phyloP scores from a whole-genome alignment of 2,113 vertebrate genomes.

The Chionomys nivalis region DNA sequence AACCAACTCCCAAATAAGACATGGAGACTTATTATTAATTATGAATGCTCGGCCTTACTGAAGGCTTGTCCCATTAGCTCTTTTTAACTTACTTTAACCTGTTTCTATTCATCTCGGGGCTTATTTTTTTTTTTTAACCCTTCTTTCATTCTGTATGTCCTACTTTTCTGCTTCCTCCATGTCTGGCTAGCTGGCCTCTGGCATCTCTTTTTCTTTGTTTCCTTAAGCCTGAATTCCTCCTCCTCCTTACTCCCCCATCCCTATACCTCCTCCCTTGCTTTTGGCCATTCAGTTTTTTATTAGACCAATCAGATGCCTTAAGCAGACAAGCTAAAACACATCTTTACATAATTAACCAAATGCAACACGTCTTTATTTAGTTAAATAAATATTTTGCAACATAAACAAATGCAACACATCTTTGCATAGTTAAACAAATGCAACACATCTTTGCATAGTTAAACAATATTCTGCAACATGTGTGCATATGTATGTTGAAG shows the following conservation, averaged over 20 bases:
- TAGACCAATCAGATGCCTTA: not conserved
- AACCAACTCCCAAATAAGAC: not conserved
- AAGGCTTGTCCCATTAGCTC: not conserved
- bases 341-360: too few relatives aligned
- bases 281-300: not conserved
- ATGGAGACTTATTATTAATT: not conserved
- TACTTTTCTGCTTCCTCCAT: not conserved
- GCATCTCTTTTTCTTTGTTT: not conserved
- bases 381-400: not conserved
- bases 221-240: not conserved
- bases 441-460: too few relatives aligned
- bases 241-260: not conserved
- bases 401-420: not conserved
- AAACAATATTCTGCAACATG: not conserved
- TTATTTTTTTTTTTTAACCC: too few relatives aligned
- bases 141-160: not conserved
- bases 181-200: not conserved
- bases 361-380: not conserved
- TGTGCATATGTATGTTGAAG: not conserved
- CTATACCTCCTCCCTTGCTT: not conserved
- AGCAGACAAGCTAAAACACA: not conserved
- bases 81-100: not conserved
- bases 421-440: not conserved
- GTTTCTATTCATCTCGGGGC: not conserved
- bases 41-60: not conserved